Percentiles rank a stretch among this genome's conserved stretches.
phyloP scores from a whole-genome alignment of 1,140 invertebrate species.

The Drosophila nasuta region DNA sequence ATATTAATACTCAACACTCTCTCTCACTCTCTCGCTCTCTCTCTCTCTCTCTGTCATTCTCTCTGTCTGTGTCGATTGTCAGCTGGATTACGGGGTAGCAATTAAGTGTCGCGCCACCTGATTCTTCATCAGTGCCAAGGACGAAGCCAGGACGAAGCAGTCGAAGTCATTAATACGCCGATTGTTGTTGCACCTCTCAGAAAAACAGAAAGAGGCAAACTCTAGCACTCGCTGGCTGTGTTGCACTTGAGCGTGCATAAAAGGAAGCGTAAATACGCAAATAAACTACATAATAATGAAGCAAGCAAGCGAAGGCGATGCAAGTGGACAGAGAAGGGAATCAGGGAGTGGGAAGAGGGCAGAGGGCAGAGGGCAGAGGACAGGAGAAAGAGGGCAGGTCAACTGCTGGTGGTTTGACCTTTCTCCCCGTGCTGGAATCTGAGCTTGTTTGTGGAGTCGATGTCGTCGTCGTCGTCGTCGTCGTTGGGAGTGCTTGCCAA shows the following conservation, averaged over 20 bases:
- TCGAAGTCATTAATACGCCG: slow-evolving; percentile 46
- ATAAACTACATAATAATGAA: slow-evolving; percentile 65
- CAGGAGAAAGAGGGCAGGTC: neutral
- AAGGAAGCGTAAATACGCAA: slow-evolving; percentile 68
- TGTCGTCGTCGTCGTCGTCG: too few relatives aligned
- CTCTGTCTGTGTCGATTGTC: slow-evolving; percentile 16
- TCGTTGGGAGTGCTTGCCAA: slow-evolving; percentile 7
- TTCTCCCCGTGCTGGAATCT: too few relatives aligned
- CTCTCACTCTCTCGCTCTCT: neutral
- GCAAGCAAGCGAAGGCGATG: neutral
- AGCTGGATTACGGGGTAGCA: slow-evolving; percentile 35
- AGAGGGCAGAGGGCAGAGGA: too few relatives aligned
- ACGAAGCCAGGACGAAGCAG: neutral
- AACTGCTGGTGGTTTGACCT: neutral
- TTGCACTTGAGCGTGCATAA: slow-evolving; percentile 59
- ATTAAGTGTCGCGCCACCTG: slow-evolving; percentile 60
- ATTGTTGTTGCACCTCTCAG: slow-evolving; percentile 14
- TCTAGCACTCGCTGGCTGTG: neutral
- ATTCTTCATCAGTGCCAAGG: slow-evolving; percentile 14
- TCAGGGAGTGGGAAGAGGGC: too few relatives aligned
- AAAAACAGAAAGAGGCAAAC: neutral
- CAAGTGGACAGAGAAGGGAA: neutral
- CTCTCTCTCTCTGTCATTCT: too few relatives aligned
- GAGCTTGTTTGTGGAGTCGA: too few relatives aligned
- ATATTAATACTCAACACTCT: slow-evolving; percentile 32